These are phyloP conservation scores for Drosophila stalkeri DNA, from an alignment of 2,888 invertebrate species.

Conservation along the genomic window DNA sequence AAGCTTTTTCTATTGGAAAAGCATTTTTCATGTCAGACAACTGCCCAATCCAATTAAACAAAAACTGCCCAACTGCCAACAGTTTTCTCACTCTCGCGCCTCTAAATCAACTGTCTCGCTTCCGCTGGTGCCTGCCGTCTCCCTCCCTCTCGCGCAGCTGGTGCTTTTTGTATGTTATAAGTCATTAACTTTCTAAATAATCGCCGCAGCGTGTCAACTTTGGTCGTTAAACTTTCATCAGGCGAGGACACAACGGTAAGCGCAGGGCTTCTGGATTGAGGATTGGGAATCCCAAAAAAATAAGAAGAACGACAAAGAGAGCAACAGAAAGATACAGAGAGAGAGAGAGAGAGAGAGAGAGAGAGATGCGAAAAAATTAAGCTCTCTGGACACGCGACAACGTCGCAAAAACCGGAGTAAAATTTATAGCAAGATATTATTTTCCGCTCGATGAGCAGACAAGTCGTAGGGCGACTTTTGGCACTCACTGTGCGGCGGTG, in stretches of 20 bases:
- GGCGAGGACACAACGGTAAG: conserved; percentile 57
- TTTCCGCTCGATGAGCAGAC: conserved; percentile 82
- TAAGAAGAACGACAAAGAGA: background rate
- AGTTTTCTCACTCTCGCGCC: conserved; percentile 44
- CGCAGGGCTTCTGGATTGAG: conserved; percentile 32
- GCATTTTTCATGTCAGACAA: conserved; percentile 63
- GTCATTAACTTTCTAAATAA: conserved; percentile 82
- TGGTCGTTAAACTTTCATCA: conserved; percentile 81
- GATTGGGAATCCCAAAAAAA: conserved; percentile 49
- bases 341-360: conserved; percentile 16
- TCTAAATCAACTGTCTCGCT: conserved; percentile 46
- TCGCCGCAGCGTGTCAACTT: conserved; percentile 82
- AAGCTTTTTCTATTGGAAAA: conserved; percentile 65
- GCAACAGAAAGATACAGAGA: no score
- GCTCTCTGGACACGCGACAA: conserved; percentile 59
- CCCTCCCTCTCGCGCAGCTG: conserved; percentile 24
- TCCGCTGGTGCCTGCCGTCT: background rate
- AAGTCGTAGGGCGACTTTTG: conserved; percentile 81
- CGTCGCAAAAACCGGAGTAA: conserved; percentile 57
- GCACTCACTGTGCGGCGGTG: conserved; percentile 65
- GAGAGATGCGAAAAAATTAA: conserved; percentile 59
- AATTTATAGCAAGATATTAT: conserved; percentile 81
- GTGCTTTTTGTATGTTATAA: conserved; percentile 71
- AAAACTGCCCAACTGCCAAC: conserved; percentile 54
- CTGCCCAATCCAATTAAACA: conserved; percentile 66